These are phyloP conservation scores for Calliopum simillimum DNA, from an alignment of 2,888 invertebrate species.

Conservation along the genomic window DNA sequence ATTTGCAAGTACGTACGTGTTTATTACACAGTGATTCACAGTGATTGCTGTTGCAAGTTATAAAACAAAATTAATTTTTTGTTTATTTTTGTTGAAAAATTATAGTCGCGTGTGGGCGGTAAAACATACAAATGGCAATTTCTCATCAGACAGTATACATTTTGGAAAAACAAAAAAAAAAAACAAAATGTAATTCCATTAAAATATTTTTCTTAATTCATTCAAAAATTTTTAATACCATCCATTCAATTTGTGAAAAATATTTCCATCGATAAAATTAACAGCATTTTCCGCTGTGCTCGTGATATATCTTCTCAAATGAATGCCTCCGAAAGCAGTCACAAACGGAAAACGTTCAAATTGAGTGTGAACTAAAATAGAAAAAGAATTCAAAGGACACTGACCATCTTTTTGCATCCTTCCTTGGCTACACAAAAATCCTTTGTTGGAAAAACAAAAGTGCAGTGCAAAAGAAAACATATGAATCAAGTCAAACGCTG, in stretches of 20 bases:
- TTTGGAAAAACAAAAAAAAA: too few relatives aligned
- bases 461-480: constrained; percentile 28
- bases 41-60: too few relatives aligned
- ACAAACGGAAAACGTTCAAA: not conserved
- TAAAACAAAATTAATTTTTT: too few relatives aligned
- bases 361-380: constrained; percentile 10
- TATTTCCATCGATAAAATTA: constrained; percentile 10
- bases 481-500: constrained; percentile 34
- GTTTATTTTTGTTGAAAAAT: not conserved
- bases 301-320: constrained; percentile 29
- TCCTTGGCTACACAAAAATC: not conserved
- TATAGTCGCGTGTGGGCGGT: constrained; percentile 7
- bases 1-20: too few relatives aligned
- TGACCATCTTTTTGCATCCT: constrained; percentile 25
- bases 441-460: not conserved
- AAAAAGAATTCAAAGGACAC: constrained; percentile 20
- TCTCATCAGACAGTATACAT: too few relatives aligned
- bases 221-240: too few relatives aligned
- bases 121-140: too few relatives aligned
- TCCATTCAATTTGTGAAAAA: too few relatives aligned
- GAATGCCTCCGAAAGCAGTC: constrained; percentile 14
- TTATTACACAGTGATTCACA: too few relatives aligned
- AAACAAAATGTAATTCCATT: too few relatives aligned
- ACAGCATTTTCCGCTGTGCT: constrained; percentile 10
- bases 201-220: too few relatives aligned